These are phyloP conservation scores for Pica pica DNA, from an alignment of 2,113 vertebrate genomes.

Conservation along the genomic window DNA sequence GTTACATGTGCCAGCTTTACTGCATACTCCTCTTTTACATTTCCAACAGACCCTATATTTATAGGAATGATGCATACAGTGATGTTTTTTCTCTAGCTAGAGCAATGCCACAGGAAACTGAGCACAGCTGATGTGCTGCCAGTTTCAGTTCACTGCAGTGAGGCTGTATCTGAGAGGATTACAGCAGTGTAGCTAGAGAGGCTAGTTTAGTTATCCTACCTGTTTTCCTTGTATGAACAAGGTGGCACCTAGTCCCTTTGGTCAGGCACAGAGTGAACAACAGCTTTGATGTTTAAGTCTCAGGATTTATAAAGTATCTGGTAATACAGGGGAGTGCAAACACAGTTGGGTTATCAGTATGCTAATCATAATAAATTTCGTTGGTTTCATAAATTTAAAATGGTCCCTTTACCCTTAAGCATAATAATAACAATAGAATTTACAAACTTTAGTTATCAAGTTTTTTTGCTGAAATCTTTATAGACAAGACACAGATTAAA, in stretches of 20 bases:
- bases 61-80: background rate
- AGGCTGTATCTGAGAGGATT: background rate
- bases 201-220: background rate
- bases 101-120: background rate
- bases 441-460: background rate
- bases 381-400: background rate
- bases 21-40: background rate
- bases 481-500: background rate
- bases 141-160: background rate
- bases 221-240: background rate
- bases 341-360: background rate
- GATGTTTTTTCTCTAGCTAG: background rate
- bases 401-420: background rate
- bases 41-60: background rate
- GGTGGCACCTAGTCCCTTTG: background rate
- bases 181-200: background rate
- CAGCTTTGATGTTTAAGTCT: background rate
- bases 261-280: background rate
- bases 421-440: background rate
- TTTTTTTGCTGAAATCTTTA: background rate
- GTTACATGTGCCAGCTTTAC: background rate
- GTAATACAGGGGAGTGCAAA: background rate
- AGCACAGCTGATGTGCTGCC: background rate
- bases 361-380: background rate
- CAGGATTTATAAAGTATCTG: background rate